Percentiles rank a stretch among this genome's conserved stretches.
phyloP scores from a whole-genome alignment of 2,888 invertebrate genomes.

The Nesidiocoris tenuis region DNA sequence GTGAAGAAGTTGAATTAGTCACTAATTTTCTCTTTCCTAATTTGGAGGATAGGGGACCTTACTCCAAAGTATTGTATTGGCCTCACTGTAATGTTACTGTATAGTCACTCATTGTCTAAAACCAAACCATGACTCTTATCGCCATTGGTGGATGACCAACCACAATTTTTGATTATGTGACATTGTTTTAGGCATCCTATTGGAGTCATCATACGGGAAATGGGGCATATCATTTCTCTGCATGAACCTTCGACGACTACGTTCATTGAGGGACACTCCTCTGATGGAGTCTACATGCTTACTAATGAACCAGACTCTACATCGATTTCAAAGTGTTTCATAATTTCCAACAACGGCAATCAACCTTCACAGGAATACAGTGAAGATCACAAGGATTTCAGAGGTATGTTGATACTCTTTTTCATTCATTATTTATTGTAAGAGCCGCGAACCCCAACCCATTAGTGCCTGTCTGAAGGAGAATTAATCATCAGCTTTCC shows the following conservation, averaged over 20 bases:
- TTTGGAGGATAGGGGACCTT: no score
- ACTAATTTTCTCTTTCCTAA: no score
- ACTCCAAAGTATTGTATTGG: no score
- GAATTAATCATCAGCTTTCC: not conserved
- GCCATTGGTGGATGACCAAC: no score
- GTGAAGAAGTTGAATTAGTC: no score
- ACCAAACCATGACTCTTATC: no score
- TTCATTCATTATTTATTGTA: no score
- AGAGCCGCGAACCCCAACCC: no score
- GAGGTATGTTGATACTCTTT: conserved; percentile 3
- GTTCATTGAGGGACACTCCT: conserved; percentile 39
- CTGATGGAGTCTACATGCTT: conserved; percentile 17
- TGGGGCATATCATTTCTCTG: conserved; percentile 47
- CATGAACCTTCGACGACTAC: conserved; percentile 45
- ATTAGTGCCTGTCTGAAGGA: not conserved
- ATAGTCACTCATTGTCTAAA: no score
- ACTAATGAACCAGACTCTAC: conserved; percentile 28
- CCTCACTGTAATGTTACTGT: no score
- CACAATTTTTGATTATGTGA: no score
- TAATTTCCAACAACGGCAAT: conserved; percentile 64
- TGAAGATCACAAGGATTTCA: not conserved
- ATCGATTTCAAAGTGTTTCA: conserved; percentile 57
- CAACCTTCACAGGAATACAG: conserved; percentile 7
- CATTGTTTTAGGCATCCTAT: conserved; percentile 55
- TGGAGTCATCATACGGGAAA: conserved; percentile 55